Percentiles rank a stretch among this genome's conserved stretches.
phyloP scores from a whole-genome alignment of 2,113 vertebrate species.

The Cathartes aura region DNA sequence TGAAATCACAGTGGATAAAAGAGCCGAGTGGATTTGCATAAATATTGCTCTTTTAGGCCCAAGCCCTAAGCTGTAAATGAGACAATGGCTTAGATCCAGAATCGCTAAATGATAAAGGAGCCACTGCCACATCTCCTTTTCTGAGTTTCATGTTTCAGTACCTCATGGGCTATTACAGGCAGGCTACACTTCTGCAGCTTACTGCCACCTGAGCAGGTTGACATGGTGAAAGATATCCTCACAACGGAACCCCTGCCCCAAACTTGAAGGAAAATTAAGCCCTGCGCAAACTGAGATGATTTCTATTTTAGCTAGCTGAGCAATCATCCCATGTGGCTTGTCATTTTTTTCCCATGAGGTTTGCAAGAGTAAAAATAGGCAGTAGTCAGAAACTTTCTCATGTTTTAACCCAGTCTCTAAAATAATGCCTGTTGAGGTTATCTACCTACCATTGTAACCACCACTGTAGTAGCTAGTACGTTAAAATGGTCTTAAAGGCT shows the following conservation, averaged over 20 bases:
- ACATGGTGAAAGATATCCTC: background rate
- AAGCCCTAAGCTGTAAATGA: background rate
- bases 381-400: background rate
- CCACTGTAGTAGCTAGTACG: background rate
- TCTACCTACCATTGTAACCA: background rate
- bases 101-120: background rate
- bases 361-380: background rate
- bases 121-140: background rate
- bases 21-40: background rate
- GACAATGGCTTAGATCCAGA: background rate
- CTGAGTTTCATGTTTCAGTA: background rate
- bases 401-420: background rate
- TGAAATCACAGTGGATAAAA: background rate
- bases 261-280: background rate
- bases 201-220: background rate
- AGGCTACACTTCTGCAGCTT: background rate
- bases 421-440: background rate
- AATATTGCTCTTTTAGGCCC: background rate
- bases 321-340: background rate
- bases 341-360: background rate
- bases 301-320: background rate
- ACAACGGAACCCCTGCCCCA: background rate
- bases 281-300: background rate
- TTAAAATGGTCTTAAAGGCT: background rate
- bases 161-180: background rate